Evolutionary conservation across 2,888 invertebrate genomes (phyloP).

Genomic region (Drosophila buzzatii): DNA sequence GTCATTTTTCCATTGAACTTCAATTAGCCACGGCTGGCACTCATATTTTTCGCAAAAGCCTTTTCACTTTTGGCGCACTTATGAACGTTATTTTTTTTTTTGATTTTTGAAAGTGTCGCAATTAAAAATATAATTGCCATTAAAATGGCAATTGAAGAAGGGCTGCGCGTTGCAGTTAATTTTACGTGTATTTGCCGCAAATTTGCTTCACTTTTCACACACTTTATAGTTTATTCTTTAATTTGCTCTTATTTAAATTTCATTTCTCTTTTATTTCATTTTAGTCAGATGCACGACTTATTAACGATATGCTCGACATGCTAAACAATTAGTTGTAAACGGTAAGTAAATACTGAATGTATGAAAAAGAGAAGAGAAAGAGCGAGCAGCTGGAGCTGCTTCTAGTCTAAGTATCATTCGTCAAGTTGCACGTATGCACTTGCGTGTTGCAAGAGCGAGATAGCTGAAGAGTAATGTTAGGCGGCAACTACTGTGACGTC

Average conservation of each 20-base stretch:
- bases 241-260: conserved; percentile 31
- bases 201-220: conserved; percentile 16
- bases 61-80: conserved; percentile 17
- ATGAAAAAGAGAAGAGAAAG: background rate
- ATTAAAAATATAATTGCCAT: conserved; percentile 68
- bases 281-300: conserved; percentile 24
- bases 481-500: background rate
- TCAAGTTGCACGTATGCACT: background rate
- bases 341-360: conserved; percentile 33
- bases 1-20: conserved; percentile 62
- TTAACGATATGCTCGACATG: conserved; percentile 32
- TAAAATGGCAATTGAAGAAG: conserved; percentile 21
- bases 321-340: conserved; percentile 42
- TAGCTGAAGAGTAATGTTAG: background rate
- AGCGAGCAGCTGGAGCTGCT: background rate
- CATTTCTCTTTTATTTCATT: conserved; percentile 16
- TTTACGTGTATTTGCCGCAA: conserved; percentile 25
- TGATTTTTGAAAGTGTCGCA: conserved; percentile 63
- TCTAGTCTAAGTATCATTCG: conserved; percentile 1
- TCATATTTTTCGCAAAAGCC: conserved; percentile 34
- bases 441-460: background rate
- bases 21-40: conserved; percentile 61
- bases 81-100: conserved; percentile 11
- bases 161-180: conserved; percentile 36
- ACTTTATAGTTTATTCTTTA: background rate